Evolutionary conservation across 2,797 vertebrate genomes (phyloP), one percentile per base, ranked within the genome.

Genomic region (Mus spretus): DNA sequence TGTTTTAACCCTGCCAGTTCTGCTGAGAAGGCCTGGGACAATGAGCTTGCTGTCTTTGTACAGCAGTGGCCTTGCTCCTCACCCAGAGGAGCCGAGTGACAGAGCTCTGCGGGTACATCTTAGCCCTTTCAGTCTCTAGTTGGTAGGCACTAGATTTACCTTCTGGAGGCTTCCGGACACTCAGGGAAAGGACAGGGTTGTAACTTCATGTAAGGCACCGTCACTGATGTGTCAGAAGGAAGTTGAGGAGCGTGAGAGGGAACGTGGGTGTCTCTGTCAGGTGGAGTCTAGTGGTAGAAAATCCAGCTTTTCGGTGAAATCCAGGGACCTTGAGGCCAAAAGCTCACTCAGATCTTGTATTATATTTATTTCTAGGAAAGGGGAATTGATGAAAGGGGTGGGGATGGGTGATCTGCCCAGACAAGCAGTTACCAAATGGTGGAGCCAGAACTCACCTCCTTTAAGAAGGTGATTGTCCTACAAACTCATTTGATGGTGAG

Each of bases 221-320:
- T 70, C 44, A 93, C 17, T 91, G n/a, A 47, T 82, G 28, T 82
- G 50, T 57, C 40, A 74, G 17, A 89, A 74, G 44, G 37, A 78
- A 1, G 34, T 70, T 22, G 19, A 63, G 79, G 63, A 74, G 53
- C 37, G 47, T 26, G 79, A 87, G 70, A 86, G 90, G 44, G 53
- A 86, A 67, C 26, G 47, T 67, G 47, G n/a, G 70, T 4, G 47
- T 87, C 34, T 88, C 31, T 90, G 14, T 47, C 13, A 83, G 28
- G 57, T 90, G 34, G 37, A 85, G 59, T 67, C 15, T 28, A 84
- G 37, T 65, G 7, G 3, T 85, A 92, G 74, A 90, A 79, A 89
- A 94, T 80, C 28, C 57, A 95, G n/a, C 37, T 96, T 91, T 96
- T 89, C 61, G 31, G 4, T 79, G 75, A 93, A 92, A 78, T 87